phyloP scores from a whole-genome alignment of 2,888 invertebrate genomes.

The Cheilosia pagana region DNA sequence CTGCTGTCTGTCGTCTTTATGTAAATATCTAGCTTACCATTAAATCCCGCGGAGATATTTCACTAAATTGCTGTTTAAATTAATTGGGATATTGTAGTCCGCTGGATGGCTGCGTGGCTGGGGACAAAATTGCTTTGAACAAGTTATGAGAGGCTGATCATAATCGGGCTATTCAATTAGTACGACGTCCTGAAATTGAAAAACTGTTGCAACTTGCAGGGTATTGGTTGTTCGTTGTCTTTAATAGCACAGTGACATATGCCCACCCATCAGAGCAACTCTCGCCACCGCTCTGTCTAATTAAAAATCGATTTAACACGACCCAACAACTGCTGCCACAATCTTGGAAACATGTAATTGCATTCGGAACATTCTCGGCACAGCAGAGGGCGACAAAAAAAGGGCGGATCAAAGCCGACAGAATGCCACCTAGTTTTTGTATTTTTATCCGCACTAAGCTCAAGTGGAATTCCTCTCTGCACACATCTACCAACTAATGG shows the following conservation, averaged over 20 bases:
- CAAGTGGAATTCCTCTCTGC: slow-evolving; percentile 38
- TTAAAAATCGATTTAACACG: slow-evolving; percentile 52
- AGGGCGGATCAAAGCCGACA: slow-evolving; percentile 46
- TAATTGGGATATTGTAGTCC: slow-evolving; percentile 53
- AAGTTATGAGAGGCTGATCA: slow-evolving; percentile 31
- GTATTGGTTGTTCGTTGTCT: neutral
- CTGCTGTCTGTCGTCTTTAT: slow-evolving; percentile 32
- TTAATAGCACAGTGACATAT: neutral
- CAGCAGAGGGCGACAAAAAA: slow-evolving; percentile 25
- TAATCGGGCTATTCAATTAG: slow-evolving; percentile 39
- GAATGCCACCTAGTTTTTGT: slow-evolving; percentile 36
- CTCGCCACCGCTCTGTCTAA: slow-evolving; percentile 25
- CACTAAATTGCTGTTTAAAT: slow-evolving; percentile 46
- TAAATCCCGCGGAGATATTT: slow-evolving; percentile 48
- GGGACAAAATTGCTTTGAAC: neutral
- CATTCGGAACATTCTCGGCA: neutral
- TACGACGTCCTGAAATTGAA: slow-evolving; percentile 28
- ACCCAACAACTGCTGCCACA: slow-evolving; percentile 24
- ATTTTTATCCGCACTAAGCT: slow-evolving; percentile 40
- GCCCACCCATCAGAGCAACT: neutral
- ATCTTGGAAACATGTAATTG: slow-evolving; percentile 19
- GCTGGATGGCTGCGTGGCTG: neutral
- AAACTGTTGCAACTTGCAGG: neutral
- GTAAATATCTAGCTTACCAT: slow-evolving; percentile 18
- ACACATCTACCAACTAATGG: slow-evolving; percentile 6